Evolutionary conservation across 2,113 vertebrate genomes (phyloP).

Genomic region (Seriola aureovittata): DNA sequence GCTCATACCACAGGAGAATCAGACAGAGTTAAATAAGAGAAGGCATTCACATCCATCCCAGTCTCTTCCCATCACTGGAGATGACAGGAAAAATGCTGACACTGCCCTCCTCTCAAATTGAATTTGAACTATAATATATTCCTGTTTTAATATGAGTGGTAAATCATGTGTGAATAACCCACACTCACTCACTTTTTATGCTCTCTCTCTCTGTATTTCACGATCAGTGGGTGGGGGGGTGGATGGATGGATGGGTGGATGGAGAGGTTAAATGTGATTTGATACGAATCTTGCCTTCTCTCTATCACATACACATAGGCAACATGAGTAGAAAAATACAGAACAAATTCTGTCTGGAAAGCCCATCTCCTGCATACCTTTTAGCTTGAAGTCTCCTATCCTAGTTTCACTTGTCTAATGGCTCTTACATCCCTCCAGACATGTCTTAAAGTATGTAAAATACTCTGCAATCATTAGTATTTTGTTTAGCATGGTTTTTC

Average conservation of each 20-base stretch:
- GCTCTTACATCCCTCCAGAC: too few relatives aligned
- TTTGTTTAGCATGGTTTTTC: too few relatives aligned
- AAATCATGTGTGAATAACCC: constrained; percentile 73
- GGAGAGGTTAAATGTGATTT: constrained; percentile 58
- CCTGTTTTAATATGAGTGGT: constrained; percentile 74
- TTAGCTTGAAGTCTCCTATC: not conserved
- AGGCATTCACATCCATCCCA: constrained; percentile 63
- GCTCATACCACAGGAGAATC: constrained; percentile 41
- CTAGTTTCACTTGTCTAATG: not conserved
- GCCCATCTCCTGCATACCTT: not conserved
- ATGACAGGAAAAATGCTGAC: constrained; percentile 75
- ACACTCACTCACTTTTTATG: constrained; percentile 38
- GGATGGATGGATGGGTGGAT: constrained; percentile 36
- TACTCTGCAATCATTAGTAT: too few relatives aligned
- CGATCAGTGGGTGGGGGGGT: constrained; percentile 38
- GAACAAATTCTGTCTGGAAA: constrained; percentile 5
- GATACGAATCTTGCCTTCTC: constrained; percentile 49
- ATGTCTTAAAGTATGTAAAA: too few relatives aligned
- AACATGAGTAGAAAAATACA: constrained; percentile 20
- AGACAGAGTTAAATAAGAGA: constrained; percentile 57
- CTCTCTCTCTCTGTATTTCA: constrained; percentile 41
- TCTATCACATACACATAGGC: constrained; percentile 33
- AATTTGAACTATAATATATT: constrained; percentile 77
- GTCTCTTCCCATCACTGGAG: constrained; percentile 57
- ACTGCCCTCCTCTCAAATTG: constrained; percentile 66